These are phyloP conservation scores for Merluccius polli DNA, from an alignment of 2,797 vertebrate genomes.

Conservation along the genomic window DNA sequence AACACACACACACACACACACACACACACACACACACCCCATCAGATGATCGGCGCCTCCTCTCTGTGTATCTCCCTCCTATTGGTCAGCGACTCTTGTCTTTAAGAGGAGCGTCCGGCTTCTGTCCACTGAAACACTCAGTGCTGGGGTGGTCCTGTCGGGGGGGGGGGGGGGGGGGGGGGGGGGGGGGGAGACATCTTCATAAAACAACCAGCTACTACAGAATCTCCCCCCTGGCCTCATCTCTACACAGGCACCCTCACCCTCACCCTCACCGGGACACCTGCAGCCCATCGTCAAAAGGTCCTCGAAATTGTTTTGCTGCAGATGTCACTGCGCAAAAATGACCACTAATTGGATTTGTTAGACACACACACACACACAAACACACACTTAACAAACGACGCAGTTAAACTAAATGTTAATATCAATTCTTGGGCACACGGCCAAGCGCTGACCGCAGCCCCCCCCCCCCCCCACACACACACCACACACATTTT, in stretches of 20 bases:
- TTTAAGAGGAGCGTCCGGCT: conserved; percentile 57
- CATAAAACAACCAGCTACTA: conserved; percentile 75
- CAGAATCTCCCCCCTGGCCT: conserved; percentile 43
- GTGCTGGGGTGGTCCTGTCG: conserved; percentile 77
- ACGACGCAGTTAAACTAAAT: too few relatives aligned
- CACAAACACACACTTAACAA: too few relatives aligned
- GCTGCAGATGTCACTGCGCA: conserved; percentile 24
- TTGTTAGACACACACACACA: conserved; percentile 21
- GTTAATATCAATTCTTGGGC: too few relatives aligned
- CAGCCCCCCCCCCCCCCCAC: too few relatives aligned
- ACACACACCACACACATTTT: background rate
- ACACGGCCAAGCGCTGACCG: too few relatives aligned
- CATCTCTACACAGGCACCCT: conserved; percentile 18
- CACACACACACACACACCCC: background rate
- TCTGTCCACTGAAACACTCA: conserved; percentile 70
- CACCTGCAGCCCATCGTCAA: conserved; percentile 21
- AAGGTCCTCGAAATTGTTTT: conserved; percentile 37
- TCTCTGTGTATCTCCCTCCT: conserved; percentile 8
- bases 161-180: conserved; percentile 65
- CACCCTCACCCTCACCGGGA: conserved; percentile 11
- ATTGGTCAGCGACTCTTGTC: conserved; percentile 31
- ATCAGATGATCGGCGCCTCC: background rate
- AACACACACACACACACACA: conserved; percentile 12
- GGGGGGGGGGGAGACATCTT: conserved; percentile 70
- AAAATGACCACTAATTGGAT: conserved; percentile 38